A percentile compares a stretch with the other conserved stretches of the same genome.
These are phyloP conservation scores for Sebastes jordani DNA, from an alignment of 2,797 vertebrate species.

Conservation along the genomic window DNA sequence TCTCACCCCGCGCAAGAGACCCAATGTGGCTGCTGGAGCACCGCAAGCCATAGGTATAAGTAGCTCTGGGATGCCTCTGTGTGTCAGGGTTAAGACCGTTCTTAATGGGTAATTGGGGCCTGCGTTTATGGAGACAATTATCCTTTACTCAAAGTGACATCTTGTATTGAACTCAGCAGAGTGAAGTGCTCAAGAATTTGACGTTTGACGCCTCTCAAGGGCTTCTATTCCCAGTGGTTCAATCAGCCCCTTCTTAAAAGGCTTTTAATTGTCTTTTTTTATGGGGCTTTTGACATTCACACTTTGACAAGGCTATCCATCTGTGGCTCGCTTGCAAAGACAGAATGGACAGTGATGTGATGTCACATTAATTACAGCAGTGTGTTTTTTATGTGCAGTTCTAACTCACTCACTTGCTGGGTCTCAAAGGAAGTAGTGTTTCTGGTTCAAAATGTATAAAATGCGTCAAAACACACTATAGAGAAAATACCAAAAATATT, in stretches of 20 bases:
- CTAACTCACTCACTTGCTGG: background rate
- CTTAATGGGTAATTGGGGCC: background rate
- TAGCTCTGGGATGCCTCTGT: background rate
- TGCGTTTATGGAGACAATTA: background rate
- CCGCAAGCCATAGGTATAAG: slow-evolving; percentile 84
- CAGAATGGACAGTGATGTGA: background rate
- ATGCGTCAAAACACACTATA: background rate
- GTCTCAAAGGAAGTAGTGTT: background rate
- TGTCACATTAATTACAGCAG: background rate
- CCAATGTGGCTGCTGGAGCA: slow-evolving; percentile 78
- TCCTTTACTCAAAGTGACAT: background rate
- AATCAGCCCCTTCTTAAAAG: slow-evolving; percentile 8
- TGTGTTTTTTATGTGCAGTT: background rate
- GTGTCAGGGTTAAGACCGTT: background rate
- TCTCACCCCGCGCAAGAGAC: slow-evolving; percentile 94
- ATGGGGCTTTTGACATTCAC: slow-evolving; percentile 28
- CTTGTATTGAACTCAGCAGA: slow-evolving; percentile 3
- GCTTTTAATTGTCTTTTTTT: slow-evolving; percentile 31
- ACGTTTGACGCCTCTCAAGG: background rate
- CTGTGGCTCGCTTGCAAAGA: background rate
- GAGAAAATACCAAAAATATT: background rate
- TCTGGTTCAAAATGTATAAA: background rate
- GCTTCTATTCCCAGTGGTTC: slow-evolving; percentile 19
- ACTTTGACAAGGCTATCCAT: background rate
- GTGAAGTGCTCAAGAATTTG: slow-evolving; percentile 27